Conservation (phyloP, 2,888 invertebrate species). For the Clepsis dumicolana region DNA sequence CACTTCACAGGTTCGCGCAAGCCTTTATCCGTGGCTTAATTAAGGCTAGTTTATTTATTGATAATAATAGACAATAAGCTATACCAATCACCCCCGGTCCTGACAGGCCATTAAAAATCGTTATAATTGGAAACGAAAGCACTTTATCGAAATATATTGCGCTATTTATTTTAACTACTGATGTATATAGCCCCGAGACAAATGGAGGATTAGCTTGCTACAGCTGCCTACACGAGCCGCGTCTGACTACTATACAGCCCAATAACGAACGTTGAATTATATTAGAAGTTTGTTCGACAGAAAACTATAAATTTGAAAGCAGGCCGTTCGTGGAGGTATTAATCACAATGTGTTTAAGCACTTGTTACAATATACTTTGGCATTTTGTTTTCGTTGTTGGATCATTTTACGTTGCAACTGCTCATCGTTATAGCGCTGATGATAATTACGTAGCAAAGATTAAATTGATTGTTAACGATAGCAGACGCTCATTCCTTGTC, state of each 20-base stretch:
- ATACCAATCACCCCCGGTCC: conserved; percentile 55
- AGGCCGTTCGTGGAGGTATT: conserved; percentile 15
- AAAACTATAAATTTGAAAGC: conserved; percentile 35
- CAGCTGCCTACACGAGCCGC: conserved; percentile 34
- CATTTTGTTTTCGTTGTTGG: neutral
- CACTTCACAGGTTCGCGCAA: conserved; percentile 33
- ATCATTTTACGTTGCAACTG: neutral
- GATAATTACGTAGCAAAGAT: too few relatives aligned
- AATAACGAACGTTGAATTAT: conserved; percentile 43
- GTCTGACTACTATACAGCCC: conserved; percentile 36
- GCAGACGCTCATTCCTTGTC: too few relatives aligned
- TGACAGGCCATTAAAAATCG: conserved; percentile 70
- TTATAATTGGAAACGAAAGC: conserved; percentile 69
- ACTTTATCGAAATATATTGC: conserved; percentile 59
- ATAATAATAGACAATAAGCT: conserved; percentile 63
- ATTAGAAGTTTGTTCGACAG: conserved; percentile 24
- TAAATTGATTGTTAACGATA: too few relatives aligned
- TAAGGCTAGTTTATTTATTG: conserved; percentile 52
- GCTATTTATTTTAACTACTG: conserved; percentile 72
- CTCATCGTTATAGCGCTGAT: neutral
- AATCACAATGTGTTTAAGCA: conserved; percentile 14
- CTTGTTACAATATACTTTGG: neutral
- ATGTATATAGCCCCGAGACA: conserved; percentile 56
- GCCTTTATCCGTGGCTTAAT: conserved; percentile 25
- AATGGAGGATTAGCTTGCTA: conserved; percentile 45